A percentile compares a stretch with the other conserved stretches of the same genome.
Evolutionary conservation across 1,140 invertebrate species (phyloP).

Genomic region (Laupala kohalensis): DNA sequence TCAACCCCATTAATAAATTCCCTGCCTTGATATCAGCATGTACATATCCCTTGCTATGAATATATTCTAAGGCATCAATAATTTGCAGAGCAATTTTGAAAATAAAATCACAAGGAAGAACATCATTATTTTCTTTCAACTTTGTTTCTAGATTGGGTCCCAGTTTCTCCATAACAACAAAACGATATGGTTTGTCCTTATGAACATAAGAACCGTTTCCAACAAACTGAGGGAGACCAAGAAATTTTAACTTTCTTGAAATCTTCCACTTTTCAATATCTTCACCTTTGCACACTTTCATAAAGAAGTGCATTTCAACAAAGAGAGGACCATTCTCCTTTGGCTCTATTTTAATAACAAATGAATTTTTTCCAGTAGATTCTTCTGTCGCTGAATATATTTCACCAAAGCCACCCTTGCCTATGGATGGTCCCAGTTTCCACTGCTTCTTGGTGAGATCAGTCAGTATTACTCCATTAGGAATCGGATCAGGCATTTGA

Average conservation of each 20-base stretch:
- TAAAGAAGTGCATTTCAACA: constrained; percentile 89
- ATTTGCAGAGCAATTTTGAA: constrained; percentile 75
- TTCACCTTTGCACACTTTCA: constrained; percentile 39
- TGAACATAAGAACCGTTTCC: constrained; percentile 69
- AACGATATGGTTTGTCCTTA: constrained; percentile 67
- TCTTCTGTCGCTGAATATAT: constrained; percentile 51
- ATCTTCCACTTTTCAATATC: constrained; percentile 56
- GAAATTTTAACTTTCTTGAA: constrained; percentile 49
- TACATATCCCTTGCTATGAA: constrained; percentile 72
- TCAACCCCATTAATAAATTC: constrained; percentile 69
- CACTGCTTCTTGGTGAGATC: constrained; percentile 73
- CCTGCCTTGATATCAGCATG: constrained; percentile 89
- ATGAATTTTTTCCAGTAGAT: constrained; percentile 1
- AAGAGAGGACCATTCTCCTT: constrained; percentile 87
- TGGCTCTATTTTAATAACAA: constrained; percentile 47
- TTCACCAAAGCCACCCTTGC: constrained; percentile 85
- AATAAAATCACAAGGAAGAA: constrained; percentile 58
- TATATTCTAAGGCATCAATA: constrained; percentile 72
- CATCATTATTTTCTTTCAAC: constrained; percentile 52
- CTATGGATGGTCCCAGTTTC: constrained; percentile 75
- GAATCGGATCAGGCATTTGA: constrained; percentile 59
- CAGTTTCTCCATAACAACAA: constrained; percentile 83
- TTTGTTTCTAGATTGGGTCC: constrained; percentile 79
- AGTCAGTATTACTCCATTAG: constrained; percentile 59
- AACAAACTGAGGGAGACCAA: constrained; percentile 79